phyloP scores from a whole-genome alignment of 2,888 invertebrate genomes.

The Drosophila demipolita region DNA sequence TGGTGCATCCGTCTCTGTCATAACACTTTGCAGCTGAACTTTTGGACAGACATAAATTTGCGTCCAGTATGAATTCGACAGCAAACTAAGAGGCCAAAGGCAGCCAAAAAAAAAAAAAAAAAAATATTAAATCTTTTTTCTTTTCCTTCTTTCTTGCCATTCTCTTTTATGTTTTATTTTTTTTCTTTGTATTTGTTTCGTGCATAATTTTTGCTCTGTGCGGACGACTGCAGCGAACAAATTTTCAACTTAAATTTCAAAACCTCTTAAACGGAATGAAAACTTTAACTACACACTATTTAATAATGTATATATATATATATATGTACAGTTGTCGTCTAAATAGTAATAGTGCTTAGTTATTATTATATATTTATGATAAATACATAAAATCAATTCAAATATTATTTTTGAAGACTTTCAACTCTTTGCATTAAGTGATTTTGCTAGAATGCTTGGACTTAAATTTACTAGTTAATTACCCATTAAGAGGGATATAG shows the following conservation, averaged over 20 bases:
- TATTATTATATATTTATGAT: too few relatives aligned
- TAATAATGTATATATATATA: neutral
- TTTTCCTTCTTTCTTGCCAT: neutral
- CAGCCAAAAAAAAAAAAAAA: constrained; percentile 20
- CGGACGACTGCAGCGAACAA: constrained; percentile 11
- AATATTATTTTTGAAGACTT: too few relatives aligned
- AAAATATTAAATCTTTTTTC: constrained; percentile 20
- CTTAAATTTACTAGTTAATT: neutral
- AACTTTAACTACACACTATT: constrained; percentile 15
- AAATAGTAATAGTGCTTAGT: neutral
- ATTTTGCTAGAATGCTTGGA: neutral
- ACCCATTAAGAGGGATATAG: too few relatives aligned
- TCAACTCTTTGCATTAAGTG: neutral
- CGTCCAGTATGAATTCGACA: constrained; percentile 71
- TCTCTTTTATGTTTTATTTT: constrained; percentile 11
- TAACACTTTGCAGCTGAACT: constrained; percentile 47
- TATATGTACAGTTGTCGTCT: neutral
- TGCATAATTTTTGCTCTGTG: constrained; percentile 37
- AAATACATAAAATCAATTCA: too few relatives aligned
- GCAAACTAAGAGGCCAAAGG: constrained; percentile 31
- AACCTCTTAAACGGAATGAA: constrained; percentile 49
- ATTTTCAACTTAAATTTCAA: constrained; percentile 40
- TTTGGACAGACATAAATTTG: constrained; percentile 76
- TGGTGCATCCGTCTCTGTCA: constrained; percentile 23
- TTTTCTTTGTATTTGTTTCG: constrained; percentile 25